These are phyloP conservation scores for Cheumatopsyche charites DNA, from an alignment of 1,140 invertebrate species.

Conservation along the genomic window DNA sequence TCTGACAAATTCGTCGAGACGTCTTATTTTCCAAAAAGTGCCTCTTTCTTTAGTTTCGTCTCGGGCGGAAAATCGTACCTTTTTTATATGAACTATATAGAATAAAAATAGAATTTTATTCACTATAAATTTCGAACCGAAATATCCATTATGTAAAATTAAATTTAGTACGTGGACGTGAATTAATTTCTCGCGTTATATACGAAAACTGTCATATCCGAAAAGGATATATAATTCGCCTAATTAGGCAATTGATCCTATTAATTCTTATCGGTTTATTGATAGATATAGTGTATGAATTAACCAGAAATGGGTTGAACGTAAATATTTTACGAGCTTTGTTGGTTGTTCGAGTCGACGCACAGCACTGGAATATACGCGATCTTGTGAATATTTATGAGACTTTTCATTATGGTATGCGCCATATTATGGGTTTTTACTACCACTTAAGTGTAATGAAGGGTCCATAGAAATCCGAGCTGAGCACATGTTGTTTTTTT, in stretches of 20 bases:
- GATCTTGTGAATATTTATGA: slow-evolving; percentile 24
- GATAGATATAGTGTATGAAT: no score
- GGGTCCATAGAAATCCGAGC: background rate
- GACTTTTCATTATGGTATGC: slow-evolving; percentile 16
- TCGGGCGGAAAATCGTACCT: background rate
- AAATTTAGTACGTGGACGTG: no score
- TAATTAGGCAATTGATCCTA: no score
- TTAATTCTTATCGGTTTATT: no score
- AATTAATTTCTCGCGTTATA: no score
- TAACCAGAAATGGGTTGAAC: no score
- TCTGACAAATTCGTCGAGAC: background rate
- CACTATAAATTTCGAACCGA: no score
- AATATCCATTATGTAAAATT: no score
- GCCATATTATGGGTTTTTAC: slow-evolving; percentile 17
- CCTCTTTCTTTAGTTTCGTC: background rate
- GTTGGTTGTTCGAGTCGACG: background rate
- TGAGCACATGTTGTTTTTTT: background rate
- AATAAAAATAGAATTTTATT: no score
- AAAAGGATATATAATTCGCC: no score
- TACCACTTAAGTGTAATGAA: slow-evolving; percentile 16
- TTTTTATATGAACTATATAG: no score
- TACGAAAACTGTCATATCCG: no score
- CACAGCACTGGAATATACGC: background rate
- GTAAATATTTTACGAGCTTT: slow-evolving; percentile 17
- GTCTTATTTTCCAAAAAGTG: background rate